These are phyloP conservation scores for Callorhinus ursinus DNA, from an alignment of 2,113 vertebrate species.

Conservation along the genomic window DNA sequence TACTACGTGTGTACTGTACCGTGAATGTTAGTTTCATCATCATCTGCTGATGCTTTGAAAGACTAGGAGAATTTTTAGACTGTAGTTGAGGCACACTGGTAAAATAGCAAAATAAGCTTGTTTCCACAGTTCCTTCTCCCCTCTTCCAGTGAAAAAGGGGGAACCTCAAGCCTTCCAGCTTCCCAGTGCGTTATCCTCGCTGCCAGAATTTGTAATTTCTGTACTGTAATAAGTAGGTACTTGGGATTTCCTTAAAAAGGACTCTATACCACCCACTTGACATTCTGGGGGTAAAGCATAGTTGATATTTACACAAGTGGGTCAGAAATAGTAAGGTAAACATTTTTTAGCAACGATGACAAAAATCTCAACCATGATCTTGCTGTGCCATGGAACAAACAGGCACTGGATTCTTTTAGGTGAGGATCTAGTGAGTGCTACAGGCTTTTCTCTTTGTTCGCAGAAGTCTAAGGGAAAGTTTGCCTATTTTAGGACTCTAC, in stretches of 20 bases:
- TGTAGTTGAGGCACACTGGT: background rate
- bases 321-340: slow-evolving; percentile 8
- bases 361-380: background rate
- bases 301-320: background rate
- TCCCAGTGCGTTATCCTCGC: background rate
- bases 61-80: background rate
- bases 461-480: background rate
- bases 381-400: background rate
- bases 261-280: background rate
- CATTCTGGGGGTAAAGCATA: background rate
- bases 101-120: background rate
- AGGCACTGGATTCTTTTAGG: background rate
- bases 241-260: slow-evolving; percentile 7
- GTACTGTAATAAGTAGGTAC: background rate
- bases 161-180: fast-evolving
- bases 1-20: background rate
- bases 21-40: background rate
- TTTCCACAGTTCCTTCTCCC: background rate
- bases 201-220: background rate
- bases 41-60: slow-evolving; percentile 16
- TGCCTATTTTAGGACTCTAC: background rate
- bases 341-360: background rate
- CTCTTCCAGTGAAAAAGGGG: background rate
- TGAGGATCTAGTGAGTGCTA: background rate
- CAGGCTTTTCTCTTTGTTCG: background rate